These are phyloP conservation scores for Andrena cerasifolii DNA, from an alignment of 1,140 invertebrate genomes.

Conservation along the genomic window DNA sequence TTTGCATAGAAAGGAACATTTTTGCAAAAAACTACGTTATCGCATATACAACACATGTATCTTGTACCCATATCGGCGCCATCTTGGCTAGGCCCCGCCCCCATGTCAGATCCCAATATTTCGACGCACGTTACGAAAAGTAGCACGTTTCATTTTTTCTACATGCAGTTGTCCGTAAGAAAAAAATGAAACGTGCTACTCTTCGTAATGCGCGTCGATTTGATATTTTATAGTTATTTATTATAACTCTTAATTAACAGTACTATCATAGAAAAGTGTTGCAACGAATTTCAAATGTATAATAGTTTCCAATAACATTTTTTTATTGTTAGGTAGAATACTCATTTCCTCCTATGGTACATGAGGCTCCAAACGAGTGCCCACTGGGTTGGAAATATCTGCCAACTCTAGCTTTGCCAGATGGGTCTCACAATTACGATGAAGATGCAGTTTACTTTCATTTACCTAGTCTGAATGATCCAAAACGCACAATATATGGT, in stretches of 20 bases:
- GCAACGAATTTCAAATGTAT: neutral
- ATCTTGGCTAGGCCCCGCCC: no score
- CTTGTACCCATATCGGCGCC: no score
- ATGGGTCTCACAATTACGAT: slow-evolving; percentile 98
- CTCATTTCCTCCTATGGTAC: slow-evolving; percentile 94
- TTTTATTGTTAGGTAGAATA: slow-evolving; percentile 91
- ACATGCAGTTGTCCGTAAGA: no score
- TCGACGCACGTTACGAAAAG: no score
- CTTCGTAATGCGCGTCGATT: no score
- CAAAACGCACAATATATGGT: slow-evolving; percentile 94
- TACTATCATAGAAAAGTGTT: neutral
- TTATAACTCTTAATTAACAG: neutral
- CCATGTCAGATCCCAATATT: no score
- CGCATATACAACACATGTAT: no score
- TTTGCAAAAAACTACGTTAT: no score
- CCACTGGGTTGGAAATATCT: slow-evolving; percentile 97
- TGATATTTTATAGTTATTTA: neutral
- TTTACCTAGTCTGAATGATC: slow-evolving; percentile 93
- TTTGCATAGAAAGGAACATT: no score
- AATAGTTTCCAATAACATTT: neutral
- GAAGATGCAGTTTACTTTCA: slow-evolving; percentile 99
- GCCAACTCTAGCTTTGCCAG: slow-evolving; percentile 96
- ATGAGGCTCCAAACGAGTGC: slow-evolving; percentile 90
- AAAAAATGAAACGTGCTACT: no score
- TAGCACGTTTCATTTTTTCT: no score